These are phyloP conservation scores for Hemitrygon akajei DNA, from an alignment of 2,797 vertebrate genomes.

Conservation along the genomic window DNA sequence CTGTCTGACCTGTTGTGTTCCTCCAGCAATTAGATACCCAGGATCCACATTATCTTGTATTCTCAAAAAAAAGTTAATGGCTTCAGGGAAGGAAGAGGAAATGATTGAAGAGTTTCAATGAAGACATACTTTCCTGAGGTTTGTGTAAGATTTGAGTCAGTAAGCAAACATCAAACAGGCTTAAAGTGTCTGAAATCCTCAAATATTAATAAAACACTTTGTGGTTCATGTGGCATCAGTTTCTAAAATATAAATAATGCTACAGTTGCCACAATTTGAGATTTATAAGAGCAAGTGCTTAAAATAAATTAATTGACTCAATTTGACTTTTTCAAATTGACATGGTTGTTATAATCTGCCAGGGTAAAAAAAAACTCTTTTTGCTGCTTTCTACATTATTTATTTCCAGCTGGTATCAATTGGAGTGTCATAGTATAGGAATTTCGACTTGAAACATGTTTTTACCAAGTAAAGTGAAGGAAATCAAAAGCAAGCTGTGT, in stretches of 20 bases:
- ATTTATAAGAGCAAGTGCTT: slow-evolving; percentile 6
- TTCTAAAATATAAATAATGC: background rate
- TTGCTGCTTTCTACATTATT: slow-evolving; percentile 11
- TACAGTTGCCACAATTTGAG: background rate
- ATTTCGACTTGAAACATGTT: slow-evolving; percentile 18
- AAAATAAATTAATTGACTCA: slow-evolving; percentile 29
- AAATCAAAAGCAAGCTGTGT: background rate
- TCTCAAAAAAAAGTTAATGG: background rate
- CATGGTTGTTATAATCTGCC: background rate
- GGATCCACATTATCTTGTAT: too few relatives aligned
- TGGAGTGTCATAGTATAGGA: slow-evolving; percentile 24
- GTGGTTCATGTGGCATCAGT: background rate
- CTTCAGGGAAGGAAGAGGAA: background rate
- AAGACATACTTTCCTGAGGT: background rate
- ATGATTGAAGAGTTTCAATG: background rate
- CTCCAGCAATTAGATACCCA: too few relatives aligned
- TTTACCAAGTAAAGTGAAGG: slow-evolving; percentile 14
- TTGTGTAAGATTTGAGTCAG: background rate
- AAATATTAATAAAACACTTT: background rate
- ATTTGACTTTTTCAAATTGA: slow-evolving; percentile 12
- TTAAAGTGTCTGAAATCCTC: background rate
- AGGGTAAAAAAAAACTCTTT: background rate
- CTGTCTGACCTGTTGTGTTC: too few relatives aligned
- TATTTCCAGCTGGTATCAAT: slow-evolving; percentile 33
- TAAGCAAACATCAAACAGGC: background rate